Percentiles rank a stretch among this genome's conserved stretches.
phyloP scores from a whole-genome alignment of 2,888 invertebrate species.

The Drosophila sordidula region DNA sequence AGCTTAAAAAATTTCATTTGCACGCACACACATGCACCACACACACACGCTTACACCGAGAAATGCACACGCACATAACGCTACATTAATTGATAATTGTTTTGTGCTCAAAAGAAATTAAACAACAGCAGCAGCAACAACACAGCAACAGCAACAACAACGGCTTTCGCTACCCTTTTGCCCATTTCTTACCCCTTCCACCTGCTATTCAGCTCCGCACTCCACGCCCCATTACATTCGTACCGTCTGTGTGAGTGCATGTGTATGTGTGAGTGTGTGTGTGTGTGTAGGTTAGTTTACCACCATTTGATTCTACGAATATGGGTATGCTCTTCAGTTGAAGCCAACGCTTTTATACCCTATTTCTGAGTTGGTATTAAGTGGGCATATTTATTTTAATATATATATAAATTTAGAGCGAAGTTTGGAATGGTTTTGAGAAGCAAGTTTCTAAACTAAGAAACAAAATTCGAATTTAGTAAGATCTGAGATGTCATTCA shows the following conservation, averaged over 20 bases:
- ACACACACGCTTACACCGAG: slow-evolving; percentile 8
- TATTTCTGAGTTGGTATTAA: background rate
- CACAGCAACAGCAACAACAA: slow-evolving; percentile 37
- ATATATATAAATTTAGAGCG: too few relatives aligned
- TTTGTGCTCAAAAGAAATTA: slow-evolving; percentile 78
- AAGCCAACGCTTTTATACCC: slow-evolving; percentile 11
- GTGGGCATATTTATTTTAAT: background rate
- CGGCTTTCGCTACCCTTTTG: slow-evolving; percentile 15
- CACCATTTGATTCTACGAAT: slow-evolving; percentile 17
- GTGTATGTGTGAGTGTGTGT: slow-evolving; percentile 3
- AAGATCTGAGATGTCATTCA: too few relatives aligned
- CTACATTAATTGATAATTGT: slow-evolving; percentile 80
- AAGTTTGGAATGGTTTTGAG: too few relatives aligned
- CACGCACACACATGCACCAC: slow-evolving; percentile 26
- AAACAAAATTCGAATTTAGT: too few relatives aligned
- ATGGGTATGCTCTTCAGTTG: slow-evolving; percentile 11
- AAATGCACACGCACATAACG: slow-evolving; percentile 49
- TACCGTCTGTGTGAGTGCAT: slow-evolving; percentile 12
- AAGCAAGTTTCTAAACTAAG: too few relatives aligned
- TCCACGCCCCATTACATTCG: slow-evolving; percentile 64
- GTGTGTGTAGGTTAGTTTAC: slow-evolving; percentile 23
- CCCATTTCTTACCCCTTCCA: background rate
- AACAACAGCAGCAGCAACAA: slow-evolving; percentile 51
- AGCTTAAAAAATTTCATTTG: slow-evolving; percentile 74
- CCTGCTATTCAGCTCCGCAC: slow-evolving; percentile 23